Evolutionary conservation across 2,113 vertebrate genomes (phyloP).

Genomic region (Siniperca chuatsi): DNA sequence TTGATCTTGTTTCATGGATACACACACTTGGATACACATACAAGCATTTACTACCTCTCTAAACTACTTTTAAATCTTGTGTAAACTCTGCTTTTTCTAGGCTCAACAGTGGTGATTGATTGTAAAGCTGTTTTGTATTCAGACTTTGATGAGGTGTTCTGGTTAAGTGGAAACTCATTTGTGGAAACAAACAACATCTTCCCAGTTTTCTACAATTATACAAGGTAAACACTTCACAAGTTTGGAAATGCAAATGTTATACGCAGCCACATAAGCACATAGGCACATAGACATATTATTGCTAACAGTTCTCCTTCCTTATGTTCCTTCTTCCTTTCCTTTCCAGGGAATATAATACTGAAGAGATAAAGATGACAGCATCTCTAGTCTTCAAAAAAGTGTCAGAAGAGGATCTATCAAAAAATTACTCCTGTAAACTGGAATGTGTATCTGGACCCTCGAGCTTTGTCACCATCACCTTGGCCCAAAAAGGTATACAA

Average conservation of each 20-base stretch:
- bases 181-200: not conserved
- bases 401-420: constrained; percentile 41
- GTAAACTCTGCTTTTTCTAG: constrained; percentile 43
- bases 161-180: constrained; percentile 9
- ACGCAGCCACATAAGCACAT: not conserved
- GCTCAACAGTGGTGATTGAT: constrained; percentile 34
- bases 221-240: constrained; percentile 36
- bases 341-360: not conserved
- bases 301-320: too few relatives aligned
- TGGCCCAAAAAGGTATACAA: constrained; percentile 41
- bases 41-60: not conserved
- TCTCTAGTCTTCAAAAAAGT: constrained; percentile 61
- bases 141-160: not conserved
- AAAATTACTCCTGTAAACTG: constrained; percentile 62
- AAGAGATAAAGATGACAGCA: not conserved
- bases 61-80: not conserved
- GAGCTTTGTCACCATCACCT: constrained; percentile 38
- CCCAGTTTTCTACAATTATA: constrained; percentile 31
- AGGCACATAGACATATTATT: too few relatives aligned
- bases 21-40: not conserved
- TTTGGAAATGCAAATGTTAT: not conserved
- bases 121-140: constrained; percentile 31
- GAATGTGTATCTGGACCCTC: accelerated
- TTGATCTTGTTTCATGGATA: not conserved
- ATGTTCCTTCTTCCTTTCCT: not conserved